Base-by-base conservation (phyloP, 2,797 vertebrate species). In the Gallinago stenura region DNA sequence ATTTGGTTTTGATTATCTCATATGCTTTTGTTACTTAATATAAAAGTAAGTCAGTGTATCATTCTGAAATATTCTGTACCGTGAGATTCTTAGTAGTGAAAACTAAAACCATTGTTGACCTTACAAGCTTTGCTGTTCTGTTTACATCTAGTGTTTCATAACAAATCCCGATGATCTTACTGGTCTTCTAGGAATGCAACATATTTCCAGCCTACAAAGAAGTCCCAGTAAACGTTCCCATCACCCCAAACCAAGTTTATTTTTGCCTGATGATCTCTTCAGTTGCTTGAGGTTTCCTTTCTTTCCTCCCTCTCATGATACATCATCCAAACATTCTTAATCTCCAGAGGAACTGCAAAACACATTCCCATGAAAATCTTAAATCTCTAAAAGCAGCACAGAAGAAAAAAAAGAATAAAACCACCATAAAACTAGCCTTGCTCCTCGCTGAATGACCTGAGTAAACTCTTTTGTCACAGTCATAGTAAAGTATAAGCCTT, bases 241-340 rank as follows among this genome's bases (percentile, higher is more conserved):
- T 89, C 77, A 84, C 26, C 57, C 62, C 73, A 81, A 89, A 77
- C 31, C 14, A n/a, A 83, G 53, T 94, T 92, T 90, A 39, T 64
- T 95, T 94, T 94, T 79, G 46, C 24, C 37, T 69, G 18, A 37
- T 84, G 62, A 65, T 73, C 65, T 96, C 60, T 94, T 79, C 33
- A 46, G 57, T 95, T 89, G 12, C 69, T 88, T 95, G 86, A 95
- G 82, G 87, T 94, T 95, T 95, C 57, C 76, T 78, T 90, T 86
- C 53, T 69, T 91, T 85, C 48, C 41, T 77, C 50, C 45, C 46
- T 54, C 69, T 79, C 58, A 72, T 81, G 70, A 92, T 73, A 72
- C 61, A 37, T 78, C 72, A 85, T 78, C 62, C 50, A 97, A 96
- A 96, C 73, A 90, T 83, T 66, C 4, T 20, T 78, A 84, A 72